Evolutionary conservation across 2,113 vertebrate genomes (phyloP).

Genomic region (Danio rerio): DNA sequence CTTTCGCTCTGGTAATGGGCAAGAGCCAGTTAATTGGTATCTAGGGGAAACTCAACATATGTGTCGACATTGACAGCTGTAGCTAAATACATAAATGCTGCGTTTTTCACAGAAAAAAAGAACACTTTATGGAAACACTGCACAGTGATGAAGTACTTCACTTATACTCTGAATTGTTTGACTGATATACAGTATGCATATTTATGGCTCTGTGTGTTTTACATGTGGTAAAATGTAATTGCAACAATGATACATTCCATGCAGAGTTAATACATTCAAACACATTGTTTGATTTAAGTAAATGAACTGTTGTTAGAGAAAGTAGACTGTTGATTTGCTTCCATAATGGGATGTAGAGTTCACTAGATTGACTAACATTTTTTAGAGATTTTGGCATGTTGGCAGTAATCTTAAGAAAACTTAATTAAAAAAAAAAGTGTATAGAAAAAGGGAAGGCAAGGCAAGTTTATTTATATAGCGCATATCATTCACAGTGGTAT

Average conservation of each 20-base stretch:
- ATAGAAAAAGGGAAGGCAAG: too few relatives aligned
- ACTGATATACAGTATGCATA: background rate
- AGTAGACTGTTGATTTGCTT: too few relatives aligned
- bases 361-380: too few relatives aligned
- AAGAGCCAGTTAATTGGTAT: conserved; percentile 54
- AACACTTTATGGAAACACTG: background rate
- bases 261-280: background rate
- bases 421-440: too few relatives aligned
- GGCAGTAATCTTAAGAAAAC: too few relatives aligned
- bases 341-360: too few relatives aligned
- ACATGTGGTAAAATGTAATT: background rate
- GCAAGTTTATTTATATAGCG: too few relatives aligned
- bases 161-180: background rate
- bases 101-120: background rate
- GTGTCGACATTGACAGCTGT: conserved; percentile 40
- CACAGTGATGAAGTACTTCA: background rate
- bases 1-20: conserved; percentile 5
- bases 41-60: conserved; percentile 50
- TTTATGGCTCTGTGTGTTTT: background rate
- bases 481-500: too few relatives aligned
- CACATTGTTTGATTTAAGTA: background rate
- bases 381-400: too few relatives aligned
- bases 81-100: background rate
- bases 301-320: too few relatives aligned
- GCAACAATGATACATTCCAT: background rate